A percentile compares a stretch with the other conserved stretches of the same genome.
Conservation (phyloP, 2,797 vertebrate species). For the Dipus sagitta region DNA sequence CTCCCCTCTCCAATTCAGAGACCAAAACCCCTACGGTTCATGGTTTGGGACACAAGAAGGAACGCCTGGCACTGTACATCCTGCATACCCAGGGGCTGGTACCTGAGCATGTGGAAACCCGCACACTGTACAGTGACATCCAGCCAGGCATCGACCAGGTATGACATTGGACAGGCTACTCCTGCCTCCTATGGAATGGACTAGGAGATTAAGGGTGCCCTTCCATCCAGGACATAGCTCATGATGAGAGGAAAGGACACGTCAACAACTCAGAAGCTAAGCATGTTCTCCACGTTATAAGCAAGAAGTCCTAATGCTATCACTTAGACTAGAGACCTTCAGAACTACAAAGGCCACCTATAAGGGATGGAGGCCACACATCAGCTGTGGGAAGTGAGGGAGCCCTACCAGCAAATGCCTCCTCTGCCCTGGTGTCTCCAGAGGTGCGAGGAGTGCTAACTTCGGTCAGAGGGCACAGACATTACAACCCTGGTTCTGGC, state of each 20-base stretch:
- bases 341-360: neutral
- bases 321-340: neutral
- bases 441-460: neutral
- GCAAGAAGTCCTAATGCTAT: neutral
- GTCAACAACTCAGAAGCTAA: neutral
- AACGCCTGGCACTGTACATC: slow-evolving; percentile 87
- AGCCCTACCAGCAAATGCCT: neutral
- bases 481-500: neutral
- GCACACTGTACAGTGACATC: slow-evolving; percentile 80
- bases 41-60: slow-evolving; percentile 79
- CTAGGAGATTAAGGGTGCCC: neutral
- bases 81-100: slow-evolving; percentile 84
- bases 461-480: neutral
- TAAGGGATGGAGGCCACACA: neutral
- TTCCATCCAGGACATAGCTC: neutral
- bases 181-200: neutral
- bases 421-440: neutral
- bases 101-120: slow-evolving; percentile 88
- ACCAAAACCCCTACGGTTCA: neutral
- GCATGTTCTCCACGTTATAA: neutral
- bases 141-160: slow-evolving; percentile 87
- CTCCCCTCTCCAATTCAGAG: slow-evolving; percentile 75
- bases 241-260: neutral
- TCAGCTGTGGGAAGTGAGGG: neutral
- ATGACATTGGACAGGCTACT: neutral